Conservation (phyloP, 2,113 vertebrate species). For the Myotis lucifugus region DNA sequence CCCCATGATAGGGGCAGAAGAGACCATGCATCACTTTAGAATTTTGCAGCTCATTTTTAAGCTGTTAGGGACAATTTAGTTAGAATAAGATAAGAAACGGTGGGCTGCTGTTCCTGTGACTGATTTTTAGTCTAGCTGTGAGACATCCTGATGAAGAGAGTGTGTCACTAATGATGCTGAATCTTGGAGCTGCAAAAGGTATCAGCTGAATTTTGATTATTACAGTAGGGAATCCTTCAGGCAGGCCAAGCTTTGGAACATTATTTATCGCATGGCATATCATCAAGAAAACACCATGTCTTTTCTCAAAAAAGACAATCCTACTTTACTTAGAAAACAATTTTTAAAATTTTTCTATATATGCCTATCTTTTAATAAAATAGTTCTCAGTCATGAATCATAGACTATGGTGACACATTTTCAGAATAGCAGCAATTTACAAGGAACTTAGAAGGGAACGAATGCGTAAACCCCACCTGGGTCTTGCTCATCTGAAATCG, state of each 20-base stretch:
- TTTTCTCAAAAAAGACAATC: conserved; percentile 17
- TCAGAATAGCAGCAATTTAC: neutral
- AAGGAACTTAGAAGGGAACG: neutral
- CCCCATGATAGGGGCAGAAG: conserved; percentile 88
- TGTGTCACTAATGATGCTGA: conserved; percentile 79
- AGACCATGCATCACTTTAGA: conserved; percentile 89
- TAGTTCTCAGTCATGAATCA: conserved; percentile 33
- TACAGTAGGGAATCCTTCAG: conserved; percentile 74
- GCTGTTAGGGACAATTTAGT: conserved; percentile 88
- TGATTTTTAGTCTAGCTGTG: conserved; percentile 90
- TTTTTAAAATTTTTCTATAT: neutral
- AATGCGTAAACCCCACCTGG: neutral
- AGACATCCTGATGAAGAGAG: conserved; percentile 88
- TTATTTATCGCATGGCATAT: conserved; percentile 43
- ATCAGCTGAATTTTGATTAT: conserved; percentile 77
- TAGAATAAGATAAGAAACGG: conserved; percentile 79
- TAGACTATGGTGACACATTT: neutral
- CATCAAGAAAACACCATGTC: conserved; percentile 35
- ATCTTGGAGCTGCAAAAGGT: conserved; percentile 76
- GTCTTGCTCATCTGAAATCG: neutral
- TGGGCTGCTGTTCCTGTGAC: conserved; percentile 87
- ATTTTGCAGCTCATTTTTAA: conserved; percentile 91
- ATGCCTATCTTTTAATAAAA: conserved; percentile 34
- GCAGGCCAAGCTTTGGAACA: conserved; percentile 46
- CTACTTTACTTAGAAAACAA: conserved; percentile 26